These are phyloP conservation scores for Ormyrus rosae DNA, from an alignment of 2,888 invertebrate genomes.

Conservation along the genomic window DNA sequence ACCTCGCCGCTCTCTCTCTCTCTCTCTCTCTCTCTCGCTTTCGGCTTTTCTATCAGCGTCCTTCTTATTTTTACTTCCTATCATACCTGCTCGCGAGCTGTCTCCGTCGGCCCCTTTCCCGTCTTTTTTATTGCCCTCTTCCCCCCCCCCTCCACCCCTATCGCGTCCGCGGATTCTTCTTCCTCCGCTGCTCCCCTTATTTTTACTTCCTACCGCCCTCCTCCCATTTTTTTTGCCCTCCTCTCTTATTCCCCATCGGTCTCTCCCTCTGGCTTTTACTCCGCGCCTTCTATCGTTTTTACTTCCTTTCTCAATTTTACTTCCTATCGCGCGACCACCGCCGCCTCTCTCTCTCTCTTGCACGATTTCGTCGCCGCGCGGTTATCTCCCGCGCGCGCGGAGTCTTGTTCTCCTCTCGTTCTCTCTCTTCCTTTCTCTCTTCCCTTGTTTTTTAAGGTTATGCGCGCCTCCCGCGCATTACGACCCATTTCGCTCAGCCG, in stretches of 20 bases:
- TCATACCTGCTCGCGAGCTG: constrained; percentile 3
- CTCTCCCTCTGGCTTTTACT: neutral
- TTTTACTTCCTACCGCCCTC: neutral
- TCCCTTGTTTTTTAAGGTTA: constrained; percentile 72
- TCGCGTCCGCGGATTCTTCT: neutral
- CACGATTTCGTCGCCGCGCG: constrained; percentile 26
- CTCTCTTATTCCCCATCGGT: neutral
- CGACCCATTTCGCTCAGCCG: constrained; percentile 67
- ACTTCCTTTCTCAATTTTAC: constrained; percentile 44
- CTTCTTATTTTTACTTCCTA: constrained; percentile 36
- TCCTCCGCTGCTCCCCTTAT: neutral
- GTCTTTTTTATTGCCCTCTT: neutral
- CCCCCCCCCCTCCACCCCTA: neutral
- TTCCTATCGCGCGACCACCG: constrained; percentile 15
- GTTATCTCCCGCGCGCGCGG: constrained; percentile 19
- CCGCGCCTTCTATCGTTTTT: constrained; percentile 16
- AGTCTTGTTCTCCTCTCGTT: constrained; percentile 18
- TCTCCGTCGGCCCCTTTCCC: neutral
- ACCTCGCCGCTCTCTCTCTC: neutral
- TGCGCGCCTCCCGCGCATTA: constrained; percentile 70
- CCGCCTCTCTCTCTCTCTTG: neutral
- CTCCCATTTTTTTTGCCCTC: neutral
- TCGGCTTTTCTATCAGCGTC: constrained; percentile 40
- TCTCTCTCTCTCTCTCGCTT: constrained; percentile 29
- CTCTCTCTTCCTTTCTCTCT: constrained; percentile 57